A percentile compares a stretch with the other conserved stretches of the same genome.
These are phyloP conservation scores for Drosophila nigrodunni DNA, from an alignment of 1,140 invertebrate genomes.

Conservation along the genomic window DNA sequence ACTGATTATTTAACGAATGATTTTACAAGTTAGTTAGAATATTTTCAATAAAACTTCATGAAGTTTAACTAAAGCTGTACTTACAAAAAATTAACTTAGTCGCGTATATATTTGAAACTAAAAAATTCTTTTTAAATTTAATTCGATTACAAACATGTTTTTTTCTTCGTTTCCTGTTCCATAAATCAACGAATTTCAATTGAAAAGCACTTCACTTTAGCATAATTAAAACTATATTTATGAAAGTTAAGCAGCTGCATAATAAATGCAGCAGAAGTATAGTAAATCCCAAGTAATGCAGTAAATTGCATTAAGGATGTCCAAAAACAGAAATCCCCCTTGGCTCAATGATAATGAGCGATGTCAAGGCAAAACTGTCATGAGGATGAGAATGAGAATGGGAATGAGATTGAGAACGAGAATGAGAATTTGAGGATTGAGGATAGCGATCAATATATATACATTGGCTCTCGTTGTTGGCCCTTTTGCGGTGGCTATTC, in stretches of 20 bases:
- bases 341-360: constrained; percentile 34
- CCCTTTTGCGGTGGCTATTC: constrained; percentile 35
- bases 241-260: constrained; percentile 21
- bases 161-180: neutral
- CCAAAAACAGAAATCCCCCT: constrained; percentile 20
- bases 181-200: neutral
- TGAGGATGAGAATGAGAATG: constrained; percentile 8
- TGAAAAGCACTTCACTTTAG: neutral
- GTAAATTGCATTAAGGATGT: constrained; percentile 44
- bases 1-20: too few relatives aligned
- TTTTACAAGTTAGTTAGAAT: too few relatives aligned
- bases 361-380: constrained; percentile 30
- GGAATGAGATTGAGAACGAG: neutral
- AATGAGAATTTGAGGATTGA: constrained; percentile 1
- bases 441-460: constrained; percentile 30
- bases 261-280: neutral
- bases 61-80: too few relatives aligned
- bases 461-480: neutral
- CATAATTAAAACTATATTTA: constrained; percentile 6
- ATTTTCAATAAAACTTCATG: too few relatives aligned
- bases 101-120: too few relatives aligned
- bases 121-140: too few relatives aligned
- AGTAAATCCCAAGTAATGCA: constrained; percentile 10
- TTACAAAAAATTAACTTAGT: too few relatives aligned
- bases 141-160: too few relatives aligned